A percentile compares a stretch with the other conserved stretches of the same genome.
Evolutionary conservation across 2,113 vertebrate species (phyloP).

Genomic region (Synchiropus splendidus): DNA sequence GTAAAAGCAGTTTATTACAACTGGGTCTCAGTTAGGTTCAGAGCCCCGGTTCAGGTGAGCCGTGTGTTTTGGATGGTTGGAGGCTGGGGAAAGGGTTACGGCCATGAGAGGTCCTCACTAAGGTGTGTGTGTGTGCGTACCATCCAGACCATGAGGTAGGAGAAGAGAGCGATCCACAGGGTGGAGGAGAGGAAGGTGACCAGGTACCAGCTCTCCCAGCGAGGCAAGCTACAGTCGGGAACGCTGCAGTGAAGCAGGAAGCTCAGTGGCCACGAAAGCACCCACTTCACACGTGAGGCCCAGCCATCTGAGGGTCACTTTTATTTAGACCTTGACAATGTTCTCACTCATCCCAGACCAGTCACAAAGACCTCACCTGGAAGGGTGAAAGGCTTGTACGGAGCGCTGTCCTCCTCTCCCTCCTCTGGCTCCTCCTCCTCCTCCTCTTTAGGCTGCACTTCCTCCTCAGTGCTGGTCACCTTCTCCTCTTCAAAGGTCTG

Average conservation of each 20-base stretch:
- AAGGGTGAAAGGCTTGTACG: slow-evolving; percentile 56
- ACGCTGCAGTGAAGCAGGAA: slow-evolving; percentile 64
- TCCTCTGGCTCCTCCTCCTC: slow-evolving; percentile 50
- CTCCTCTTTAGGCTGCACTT: slow-evolving; percentile 38
- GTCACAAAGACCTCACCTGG: slow-evolving; percentile 45
- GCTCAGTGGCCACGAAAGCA: slow-evolving; percentile 66
- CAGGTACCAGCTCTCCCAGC: slow-evolving; percentile 71
- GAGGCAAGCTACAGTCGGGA: slow-evolving; percentile 61
- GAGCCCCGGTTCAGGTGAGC: too few species aligned
- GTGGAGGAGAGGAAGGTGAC: slow-evolving; percentile 68
- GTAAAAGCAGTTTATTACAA: too few species aligned
- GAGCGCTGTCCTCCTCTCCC: slow-evolving; percentile 29
- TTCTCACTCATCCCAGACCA: neutral
- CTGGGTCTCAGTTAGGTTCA: too few species aligned
- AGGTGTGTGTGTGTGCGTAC: slow-evolving; percentile 33
- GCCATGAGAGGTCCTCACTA: too few species aligned
- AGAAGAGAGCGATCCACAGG: slow-evolving; percentile 73
- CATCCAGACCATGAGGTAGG: slow-evolving; percentile 82
- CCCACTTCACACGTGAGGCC: slow-evolving; percentile 56
- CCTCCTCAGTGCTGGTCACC: slow-evolving; percentile 17
- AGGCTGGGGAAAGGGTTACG: too few species aligned
- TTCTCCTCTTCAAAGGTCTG: slow-evolving; percentile 45
- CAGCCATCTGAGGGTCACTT: slow-evolving; percentile 58
- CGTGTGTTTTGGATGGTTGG: too few species aligned
- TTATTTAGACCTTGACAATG: too few species aligned